Conservation (phyloP, 2,113 vertebrate genomes). For the Recurvirostra avosetta region DNA sequence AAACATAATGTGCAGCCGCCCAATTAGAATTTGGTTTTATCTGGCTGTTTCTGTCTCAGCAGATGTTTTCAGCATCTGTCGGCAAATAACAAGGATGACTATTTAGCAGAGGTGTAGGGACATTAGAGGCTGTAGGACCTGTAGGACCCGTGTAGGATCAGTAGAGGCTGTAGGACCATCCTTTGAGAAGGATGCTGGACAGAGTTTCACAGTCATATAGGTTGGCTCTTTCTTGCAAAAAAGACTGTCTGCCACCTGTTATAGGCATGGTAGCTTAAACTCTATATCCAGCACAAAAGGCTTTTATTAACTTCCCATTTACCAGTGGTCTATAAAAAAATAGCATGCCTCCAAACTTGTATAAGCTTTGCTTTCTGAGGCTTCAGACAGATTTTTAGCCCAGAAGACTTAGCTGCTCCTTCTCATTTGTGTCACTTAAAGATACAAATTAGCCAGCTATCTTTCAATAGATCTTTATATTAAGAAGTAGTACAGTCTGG, state of each 20-base stretch:
- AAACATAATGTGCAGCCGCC: background rate
- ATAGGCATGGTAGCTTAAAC: background rate
- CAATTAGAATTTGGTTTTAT: background rate
- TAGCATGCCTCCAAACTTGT: background rate
- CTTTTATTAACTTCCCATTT: background rate
- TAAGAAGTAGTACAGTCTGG: background rate
- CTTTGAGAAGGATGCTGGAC: background rate
- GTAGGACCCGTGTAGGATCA: background rate
- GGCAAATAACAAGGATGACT: background rate
- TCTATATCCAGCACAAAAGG: background rate
- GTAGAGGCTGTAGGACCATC: background rate
- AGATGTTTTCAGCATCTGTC: background rate
- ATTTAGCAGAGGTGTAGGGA: background rate
- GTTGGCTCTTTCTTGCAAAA: background rate
- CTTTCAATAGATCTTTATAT: background rate
- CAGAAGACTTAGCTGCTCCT: background rate
- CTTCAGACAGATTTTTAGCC: background rate
- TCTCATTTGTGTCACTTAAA: background rate
- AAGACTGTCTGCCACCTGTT: background rate
- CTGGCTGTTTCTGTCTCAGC: background rate
- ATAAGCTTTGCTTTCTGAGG: background rate
- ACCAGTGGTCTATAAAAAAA: background rate
- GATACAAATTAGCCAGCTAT: background rate
- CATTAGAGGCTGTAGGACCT: background rate
- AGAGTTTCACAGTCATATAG: background rate